These are phyloP conservation scores for Boleophthalmus pectinirostris DNA, from an alignment of 2,113 vertebrate species.

Conservation along the genomic window DNA sequence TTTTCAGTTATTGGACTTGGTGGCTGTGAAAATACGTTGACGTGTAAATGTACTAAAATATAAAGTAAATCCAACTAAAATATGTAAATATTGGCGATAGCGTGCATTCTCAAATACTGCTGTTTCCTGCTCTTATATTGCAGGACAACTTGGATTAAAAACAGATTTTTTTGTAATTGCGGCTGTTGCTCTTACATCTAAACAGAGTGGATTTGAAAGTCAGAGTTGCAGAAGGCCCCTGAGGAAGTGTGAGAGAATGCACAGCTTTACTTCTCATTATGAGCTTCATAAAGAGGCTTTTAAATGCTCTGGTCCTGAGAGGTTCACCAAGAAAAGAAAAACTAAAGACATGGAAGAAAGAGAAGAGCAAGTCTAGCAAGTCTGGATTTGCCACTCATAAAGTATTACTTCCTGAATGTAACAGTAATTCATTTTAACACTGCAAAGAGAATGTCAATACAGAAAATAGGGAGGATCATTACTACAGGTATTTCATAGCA, in stretches of 20 bases:
- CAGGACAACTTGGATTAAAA: constrained; percentile 14
- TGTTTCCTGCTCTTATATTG: constrained; percentile 8
- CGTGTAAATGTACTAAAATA: no score
- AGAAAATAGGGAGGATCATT: background rate
- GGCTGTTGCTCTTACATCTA: constrained; percentile 43
- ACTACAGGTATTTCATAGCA: background rate
- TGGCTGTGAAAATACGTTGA: background rate
- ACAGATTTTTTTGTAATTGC: constrained; percentile 19
- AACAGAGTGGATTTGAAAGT: constrained; percentile 54
- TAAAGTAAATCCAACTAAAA: background rate
- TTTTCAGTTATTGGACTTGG: background rate
- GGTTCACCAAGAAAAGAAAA: constrained; percentile 22
- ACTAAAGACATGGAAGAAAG: constrained; percentile 20
- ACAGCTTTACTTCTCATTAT: constrained; percentile 65
- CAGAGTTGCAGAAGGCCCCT: constrained; percentile 51
- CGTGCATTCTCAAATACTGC: background rate
- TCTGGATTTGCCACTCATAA: constrained; percentile 38
- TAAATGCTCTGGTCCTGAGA: constrained; percentile 38
- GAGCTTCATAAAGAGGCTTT: constrained; percentile 57
- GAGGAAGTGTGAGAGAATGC: constrained; percentile 53
- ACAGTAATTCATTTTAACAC: background rate
- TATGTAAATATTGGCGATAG: background rate
- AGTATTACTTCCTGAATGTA: background rate
- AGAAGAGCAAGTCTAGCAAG: constrained; percentile 35
- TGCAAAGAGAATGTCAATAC: background rate